Base-by-base conservation (phyloP, 2,888 invertebrate species). In the Spilarctia lutea region DNA sequence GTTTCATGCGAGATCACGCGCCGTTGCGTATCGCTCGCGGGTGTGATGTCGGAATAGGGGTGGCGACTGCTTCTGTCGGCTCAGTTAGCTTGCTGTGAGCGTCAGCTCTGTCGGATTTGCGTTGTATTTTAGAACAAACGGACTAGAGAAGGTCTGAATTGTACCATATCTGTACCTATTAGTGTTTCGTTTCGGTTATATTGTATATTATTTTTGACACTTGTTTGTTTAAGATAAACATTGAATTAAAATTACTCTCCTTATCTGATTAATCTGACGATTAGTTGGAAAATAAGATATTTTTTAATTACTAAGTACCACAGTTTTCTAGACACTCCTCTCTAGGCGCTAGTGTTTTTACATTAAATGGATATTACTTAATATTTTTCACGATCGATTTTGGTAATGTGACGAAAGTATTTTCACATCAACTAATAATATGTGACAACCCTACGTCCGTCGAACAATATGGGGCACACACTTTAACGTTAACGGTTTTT, bases 1-100 rank as follows among this genome's bases (percentile, higher is more conserved):
- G 89, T 87, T 88, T 86, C 87, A 94, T 94, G 94, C 94, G 88
- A 79, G 87, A 88, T 89, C 94, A 94, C 94, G 94, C 91, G 88
- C 91, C 89, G 84, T 83, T 89, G 91, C 93, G 91, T 92, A 91
- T 91, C 90, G 87, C 87, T 79, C 81, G 83, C 84, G 85, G 88
- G 81, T 84, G 77, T 79, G 82, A 78, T 82, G 82, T 79, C 73
- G 75, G 66, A 60, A 68, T 71, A 84, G 85, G 85, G 85, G 39
- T 75, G 78, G 70, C 81, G 77, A 69, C 7, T 79, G 74, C 69
- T 69, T 52, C 71, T 72, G 56, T 77, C 65, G 45, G 24, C 39
- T 66, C 39, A 71, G 68, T 72, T n/a, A 35, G 39, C 18, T 73
- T 30, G 70, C 39, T 63, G 42, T 16, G 42, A 33, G 30, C 33